Conservation (phyloP, 2,888 invertebrate species). For the Sarcophaga rosellei region DNA sequence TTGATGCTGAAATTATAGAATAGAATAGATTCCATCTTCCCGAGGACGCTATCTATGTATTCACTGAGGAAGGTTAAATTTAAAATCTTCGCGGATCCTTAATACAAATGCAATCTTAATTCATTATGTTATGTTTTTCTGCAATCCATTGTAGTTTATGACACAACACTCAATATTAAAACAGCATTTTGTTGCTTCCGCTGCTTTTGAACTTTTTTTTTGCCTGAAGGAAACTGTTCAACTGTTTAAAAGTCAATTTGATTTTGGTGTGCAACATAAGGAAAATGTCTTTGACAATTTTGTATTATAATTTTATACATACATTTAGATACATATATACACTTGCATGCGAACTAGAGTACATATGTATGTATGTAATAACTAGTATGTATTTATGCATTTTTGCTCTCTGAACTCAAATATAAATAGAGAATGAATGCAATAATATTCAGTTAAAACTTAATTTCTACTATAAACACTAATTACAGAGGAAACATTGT, state of each 20-base stretch:
- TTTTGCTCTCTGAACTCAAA: conserved; percentile 25
- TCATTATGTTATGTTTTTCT: no score
- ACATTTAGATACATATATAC: not conserved
- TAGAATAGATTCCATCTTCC: no score
- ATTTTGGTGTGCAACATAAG: conserved; percentile 26
- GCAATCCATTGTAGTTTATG: no score
- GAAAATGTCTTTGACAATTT: conserved; percentile 23
- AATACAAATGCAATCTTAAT: no score
- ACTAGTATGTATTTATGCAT: not conserved
- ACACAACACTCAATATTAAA: no score
- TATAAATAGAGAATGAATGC: conserved; percentile 10
- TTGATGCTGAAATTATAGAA: no score
- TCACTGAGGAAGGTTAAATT: no score
- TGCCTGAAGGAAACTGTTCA: not conserved
- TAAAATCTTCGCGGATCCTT: no score
- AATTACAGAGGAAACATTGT: conserved; percentile 64
- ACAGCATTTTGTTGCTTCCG: no score
- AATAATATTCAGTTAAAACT: conserved; percentile 42
- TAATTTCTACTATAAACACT: conserved; percentile 51
- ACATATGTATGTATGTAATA: not conserved
- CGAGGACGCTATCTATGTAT: no score
- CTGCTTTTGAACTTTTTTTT: no score
- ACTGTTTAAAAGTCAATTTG: conserved; percentile 28
- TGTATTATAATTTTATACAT: conserved; percentile 17
- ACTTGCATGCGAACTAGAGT: not conserved